A percentile compares a stretch with the other conserved stretches of the same genome.
These are phyloP conservation scores for Zaprionus lachaisei DNA, from an alignment of 1,140 invertebrate genomes.

Conservation along the genomic window DNA sequence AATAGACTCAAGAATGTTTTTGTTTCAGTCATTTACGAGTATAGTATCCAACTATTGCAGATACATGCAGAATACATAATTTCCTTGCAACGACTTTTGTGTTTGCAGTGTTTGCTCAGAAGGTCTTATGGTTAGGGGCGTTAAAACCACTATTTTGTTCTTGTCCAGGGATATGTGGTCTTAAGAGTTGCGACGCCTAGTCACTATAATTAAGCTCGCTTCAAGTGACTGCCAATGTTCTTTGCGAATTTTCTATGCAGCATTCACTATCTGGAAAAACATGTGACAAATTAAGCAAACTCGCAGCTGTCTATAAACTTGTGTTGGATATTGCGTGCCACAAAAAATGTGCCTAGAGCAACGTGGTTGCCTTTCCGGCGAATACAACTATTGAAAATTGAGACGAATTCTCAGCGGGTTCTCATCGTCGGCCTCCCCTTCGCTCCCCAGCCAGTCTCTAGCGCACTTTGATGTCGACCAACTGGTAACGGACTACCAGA, in stretches of 20 bases:
- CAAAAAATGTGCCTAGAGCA: not conserved
- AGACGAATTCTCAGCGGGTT: constrained; percentile 4
- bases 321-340: not conserved
- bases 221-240: not conserved
- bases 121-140: no score
- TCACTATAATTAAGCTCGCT: not conserved
- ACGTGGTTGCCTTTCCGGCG: constrained; percentile 1
- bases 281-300: not conserved
- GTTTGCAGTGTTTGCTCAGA: no score
- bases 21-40: no score
- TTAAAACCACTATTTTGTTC: no score
- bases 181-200: no score
- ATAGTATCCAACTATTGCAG: no score
- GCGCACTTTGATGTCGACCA: constrained; percentile 28
- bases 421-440: not conserved
- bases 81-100: no score
- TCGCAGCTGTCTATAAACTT: not conserved
- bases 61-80: no score
- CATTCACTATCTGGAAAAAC: not conserved
- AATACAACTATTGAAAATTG: constrained; percentile 17
- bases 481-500: not conserved
- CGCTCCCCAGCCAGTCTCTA: not conserved
- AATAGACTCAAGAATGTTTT: no score
- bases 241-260: not conserved
- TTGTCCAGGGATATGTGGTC: no score